Evolutionary conservation across 2,113 vertebrate species (phyloP).

Genomic region (Zosterops japonicus): DNA sequence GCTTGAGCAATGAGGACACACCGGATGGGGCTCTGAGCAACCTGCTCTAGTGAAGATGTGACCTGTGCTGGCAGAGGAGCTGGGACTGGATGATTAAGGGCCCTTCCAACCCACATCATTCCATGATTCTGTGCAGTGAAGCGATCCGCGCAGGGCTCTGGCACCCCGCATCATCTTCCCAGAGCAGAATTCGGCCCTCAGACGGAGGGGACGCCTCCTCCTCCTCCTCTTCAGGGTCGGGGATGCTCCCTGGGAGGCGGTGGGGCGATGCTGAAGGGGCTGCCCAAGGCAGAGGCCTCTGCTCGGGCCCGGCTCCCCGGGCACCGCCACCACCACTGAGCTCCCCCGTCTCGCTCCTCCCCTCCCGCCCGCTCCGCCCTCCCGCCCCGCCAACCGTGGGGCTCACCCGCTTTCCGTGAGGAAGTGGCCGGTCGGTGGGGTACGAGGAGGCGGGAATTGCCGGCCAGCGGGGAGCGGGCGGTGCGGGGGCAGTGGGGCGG

Average conservation of each 20-base stretch:
- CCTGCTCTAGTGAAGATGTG: background rate
- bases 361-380: background rate
- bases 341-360: background rate
- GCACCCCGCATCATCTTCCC: background rate
- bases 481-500: background rate
- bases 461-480: background rate
- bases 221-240: no score
- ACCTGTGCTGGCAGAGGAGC: background rate
- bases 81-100: background rate
- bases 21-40: background rate
- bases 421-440: background rate
- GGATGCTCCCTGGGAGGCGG: background rate
- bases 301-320: accelerated
- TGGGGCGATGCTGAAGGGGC: background rate
- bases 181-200: background rate
- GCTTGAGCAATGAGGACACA: background rate
- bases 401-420: no score
- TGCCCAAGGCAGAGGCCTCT: accelerated
- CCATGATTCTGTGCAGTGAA: background rate
- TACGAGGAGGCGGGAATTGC: background rate
- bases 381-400: background rate
- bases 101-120: background rate
- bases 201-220: background rate
- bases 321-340: background rate
- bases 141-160: background rate